Percentiles rank a stretch among this genome's conserved stretches.
These are phyloP conservation scores for Hippoglossus stenolepis DNA, from an alignment of 2,113 vertebrate species.

Conservation along the genomic window DNA sequence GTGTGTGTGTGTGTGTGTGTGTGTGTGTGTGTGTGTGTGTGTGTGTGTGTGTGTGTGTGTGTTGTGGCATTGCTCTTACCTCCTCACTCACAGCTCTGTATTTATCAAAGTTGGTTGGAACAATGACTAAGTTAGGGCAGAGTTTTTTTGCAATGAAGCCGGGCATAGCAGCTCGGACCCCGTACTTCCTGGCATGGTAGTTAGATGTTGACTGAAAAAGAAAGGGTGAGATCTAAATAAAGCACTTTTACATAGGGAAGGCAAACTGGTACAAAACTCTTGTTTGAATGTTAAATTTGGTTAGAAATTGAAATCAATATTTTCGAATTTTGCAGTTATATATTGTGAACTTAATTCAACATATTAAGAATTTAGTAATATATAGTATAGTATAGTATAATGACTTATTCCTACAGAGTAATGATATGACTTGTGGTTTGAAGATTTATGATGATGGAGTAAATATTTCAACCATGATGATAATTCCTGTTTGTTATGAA, in stretches of 20 bases:
- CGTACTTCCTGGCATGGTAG: constrained; percentile 94
- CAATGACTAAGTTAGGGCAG: constrained; percentile 91
- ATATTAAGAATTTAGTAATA: not conserved
- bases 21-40: not conserved
- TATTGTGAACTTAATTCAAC: not conserved
- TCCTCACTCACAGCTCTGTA: constrained; percentile 91
- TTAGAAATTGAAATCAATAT: too few species aligned
- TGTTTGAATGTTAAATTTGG: too few species aligned
- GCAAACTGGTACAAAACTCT: too few species aligned
- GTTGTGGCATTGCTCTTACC: constrained; percentile 78
- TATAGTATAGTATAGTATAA: too few species aligned
- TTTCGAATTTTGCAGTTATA: not conserved
- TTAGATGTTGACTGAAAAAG: constrained; percentile 92
- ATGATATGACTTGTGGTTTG: not conserved
- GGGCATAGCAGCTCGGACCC: constrained; percentile 97
- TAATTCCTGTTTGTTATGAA: not conserved
- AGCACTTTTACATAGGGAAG: too few species aligned
- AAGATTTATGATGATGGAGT: not conserved
- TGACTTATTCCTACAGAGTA: not conserved
- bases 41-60: not conserved
- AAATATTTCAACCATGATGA: not conserved
- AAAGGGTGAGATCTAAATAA: not conserved
- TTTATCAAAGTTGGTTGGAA: constrained; percentile 92
- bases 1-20: not conserved
- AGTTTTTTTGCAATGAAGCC: constrained; percentile 98